Conservation (phyloP, 2,797 vertebrate species). For the Alcedo quadribrachys region DNA sequence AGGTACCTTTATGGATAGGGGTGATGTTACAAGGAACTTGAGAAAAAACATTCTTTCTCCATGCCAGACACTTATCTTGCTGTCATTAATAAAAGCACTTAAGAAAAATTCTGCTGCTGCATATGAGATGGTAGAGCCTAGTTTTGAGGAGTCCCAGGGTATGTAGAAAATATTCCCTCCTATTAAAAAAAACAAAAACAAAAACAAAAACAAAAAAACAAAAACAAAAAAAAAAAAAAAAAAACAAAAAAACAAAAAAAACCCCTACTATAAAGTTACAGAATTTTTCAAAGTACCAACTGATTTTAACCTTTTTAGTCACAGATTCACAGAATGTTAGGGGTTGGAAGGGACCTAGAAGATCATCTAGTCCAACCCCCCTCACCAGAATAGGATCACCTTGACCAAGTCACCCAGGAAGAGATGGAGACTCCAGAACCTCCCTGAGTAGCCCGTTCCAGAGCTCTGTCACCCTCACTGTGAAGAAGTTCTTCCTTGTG, state of each 20-base stretch:
- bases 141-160: background rate
- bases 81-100: background rate
- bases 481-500: no score
- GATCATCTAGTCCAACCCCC: no score
- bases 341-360: no score
- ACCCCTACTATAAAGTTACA: background rate
- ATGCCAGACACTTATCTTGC: background rate
- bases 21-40: background rate
- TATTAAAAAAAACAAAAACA: background rate
- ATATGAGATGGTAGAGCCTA: background rate
- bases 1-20: background rate
- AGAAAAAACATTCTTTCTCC: background rate
- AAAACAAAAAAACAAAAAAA: no score
- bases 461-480: no score
- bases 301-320: background rate
- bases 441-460: no score
- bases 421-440: no score
- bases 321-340: no score
- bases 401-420: no score
- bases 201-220: background rate
- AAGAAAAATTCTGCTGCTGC: background rate
- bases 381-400: no score
- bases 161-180: background rate
- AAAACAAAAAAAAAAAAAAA: no score
- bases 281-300: background rate